Base-by-base conservation (phyloP, 2,113 vertebrate species). In the Istiophorus platypterus region DNA sequence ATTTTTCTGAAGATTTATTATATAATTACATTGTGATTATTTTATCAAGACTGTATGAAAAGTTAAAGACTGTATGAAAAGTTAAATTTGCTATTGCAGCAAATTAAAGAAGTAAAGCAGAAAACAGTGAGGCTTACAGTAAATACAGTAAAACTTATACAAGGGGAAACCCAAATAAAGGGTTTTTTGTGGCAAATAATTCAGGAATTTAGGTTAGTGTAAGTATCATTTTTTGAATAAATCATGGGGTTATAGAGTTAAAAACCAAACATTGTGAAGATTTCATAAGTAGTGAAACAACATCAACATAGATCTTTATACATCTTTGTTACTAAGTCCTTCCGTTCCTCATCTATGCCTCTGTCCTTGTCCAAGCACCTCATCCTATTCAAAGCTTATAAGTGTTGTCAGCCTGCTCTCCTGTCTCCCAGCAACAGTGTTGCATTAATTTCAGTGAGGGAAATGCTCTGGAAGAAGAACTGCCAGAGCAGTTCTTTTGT, bases 341-440 rank as follows among this genome's bases (percentile, higher is more conserved):
- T 47, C 66, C 39, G 15, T 22, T 42, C 42, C 39, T 54, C 42
- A 42, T 66, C 20, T 31, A 31, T 61, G 10, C 52, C 12, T 52
- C 65, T 73, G 63, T 82, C 57, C 42, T 59, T 59, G 57, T 64
- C 69, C 69, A 17, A 41, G 45, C 15, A 61, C 47, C 29, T 81
- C 70, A 41, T 75, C 74, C 70, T 64, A 65, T 86, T 86, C 78
- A 72, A 59, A 59, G n/a, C 42, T 45, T 45, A 34, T 41, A 26
- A 72, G 73, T 81, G 73, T 73, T 85, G 72, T 76, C 37, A 47
- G 45, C 34, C 51, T 76, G 42, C 61, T 72, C 65, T 12, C n/a
- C 27, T 15, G 84, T 81, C 63, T 77, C 68, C 68, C 72, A 39
- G 83, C 73, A 85, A 85, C 73, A 62, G 66, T 18, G 58, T 29